Evolutionary conservation across 2,113 vertebrate species (phyloP).

Genomic region (Noctilio leporinus): DNA sequence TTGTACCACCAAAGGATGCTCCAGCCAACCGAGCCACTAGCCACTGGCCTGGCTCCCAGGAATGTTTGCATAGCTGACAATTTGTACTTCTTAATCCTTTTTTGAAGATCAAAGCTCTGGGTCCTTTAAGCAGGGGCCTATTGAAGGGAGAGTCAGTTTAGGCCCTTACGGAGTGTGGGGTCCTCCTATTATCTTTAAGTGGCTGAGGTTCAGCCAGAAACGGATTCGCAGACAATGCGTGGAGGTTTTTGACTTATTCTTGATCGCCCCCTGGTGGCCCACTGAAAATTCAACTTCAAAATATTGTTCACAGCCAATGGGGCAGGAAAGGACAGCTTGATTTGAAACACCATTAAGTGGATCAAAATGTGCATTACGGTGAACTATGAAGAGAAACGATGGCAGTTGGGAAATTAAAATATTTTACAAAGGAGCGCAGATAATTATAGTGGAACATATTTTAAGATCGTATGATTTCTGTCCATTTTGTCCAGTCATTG

Average conservation of each 20-base stretch:
- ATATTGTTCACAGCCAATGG: not conserved
- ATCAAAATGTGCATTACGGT: not conserved
- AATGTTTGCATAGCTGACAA: not conserved
- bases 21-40: too few relatives aligned
- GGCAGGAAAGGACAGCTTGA: not conserved
- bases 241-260: constrained; percentile 58
- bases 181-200: not conserved
- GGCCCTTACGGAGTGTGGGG: not conserved
- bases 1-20: too few relatives aligned
- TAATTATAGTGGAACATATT: not conserved
- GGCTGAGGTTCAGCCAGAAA: not conserved
- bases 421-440: not conserved
- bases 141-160: not conserved
- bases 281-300: constrained; percentile 2
- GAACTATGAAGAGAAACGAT: not conserved
- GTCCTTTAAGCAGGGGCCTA: not conserved
- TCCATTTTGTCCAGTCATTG: constrained; percentile 78
- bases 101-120: not conserved
- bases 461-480: not conserved
- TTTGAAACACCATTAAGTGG: not conserved
- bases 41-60: not conserved
- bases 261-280: constrained; percentile 63
- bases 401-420: not conserved
- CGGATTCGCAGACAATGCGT: not conserved
- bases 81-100: not conserved